Conservation (phyloP, 1,140 invertebrate species). For the Euwallacea similis region DNA sequence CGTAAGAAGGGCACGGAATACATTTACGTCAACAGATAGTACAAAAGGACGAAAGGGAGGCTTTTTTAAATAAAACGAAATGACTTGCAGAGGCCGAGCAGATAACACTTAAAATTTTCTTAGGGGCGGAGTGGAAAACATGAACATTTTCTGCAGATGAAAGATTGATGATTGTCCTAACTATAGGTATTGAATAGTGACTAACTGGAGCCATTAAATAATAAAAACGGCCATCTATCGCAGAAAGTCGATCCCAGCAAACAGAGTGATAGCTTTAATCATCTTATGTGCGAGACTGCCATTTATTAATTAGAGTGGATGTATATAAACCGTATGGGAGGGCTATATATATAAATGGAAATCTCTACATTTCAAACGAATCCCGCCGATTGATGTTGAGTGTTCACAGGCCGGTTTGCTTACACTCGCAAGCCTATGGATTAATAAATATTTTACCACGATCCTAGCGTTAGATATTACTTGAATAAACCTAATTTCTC, state of each 20-base stretch:
- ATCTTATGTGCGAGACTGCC: conserved; percentile 44
- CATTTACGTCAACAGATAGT: conserved; percentile 26
- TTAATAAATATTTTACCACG: conserved; percentile 37
- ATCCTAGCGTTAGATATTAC: conserved; percentile 18
- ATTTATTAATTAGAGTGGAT: conserved; percentile 53
- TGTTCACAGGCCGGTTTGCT: conserved; percentile 36
- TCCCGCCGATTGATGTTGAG: conserved; percentile 51
- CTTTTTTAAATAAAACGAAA: conserved; percentile 27
- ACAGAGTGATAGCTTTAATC: conserved; percentile 47
- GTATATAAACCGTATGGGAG: conserved; percentile 50
- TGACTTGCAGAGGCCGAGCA: conserved; percentile 30
- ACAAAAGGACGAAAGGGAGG: conserved; percentile 13
- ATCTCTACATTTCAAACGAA: conserved; percentile 52
- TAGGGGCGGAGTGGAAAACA: conserved; percentile 13
- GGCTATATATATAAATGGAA: conserved; percentile 42
- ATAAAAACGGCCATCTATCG: background rate
- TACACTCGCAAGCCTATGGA: conserved; percentile 30
- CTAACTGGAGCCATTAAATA: background rate
- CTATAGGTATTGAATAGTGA: background rate
- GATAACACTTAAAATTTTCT: conserved; percentile 31
- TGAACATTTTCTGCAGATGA: conserved; percentile 29
- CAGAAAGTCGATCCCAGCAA: conserved; percentile 22
- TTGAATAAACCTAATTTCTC: conserved; percentile 22
- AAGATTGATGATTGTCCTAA: conserved; percentile 24
- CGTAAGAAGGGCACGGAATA: conserved; percentile 10